A percentile compares a stretch with the other conserved stretches of the same genome.
phyloP scores from a whole-genome alignment of 2,797 vertebrate genomes.

The Chelmon rostratus region DNA sequence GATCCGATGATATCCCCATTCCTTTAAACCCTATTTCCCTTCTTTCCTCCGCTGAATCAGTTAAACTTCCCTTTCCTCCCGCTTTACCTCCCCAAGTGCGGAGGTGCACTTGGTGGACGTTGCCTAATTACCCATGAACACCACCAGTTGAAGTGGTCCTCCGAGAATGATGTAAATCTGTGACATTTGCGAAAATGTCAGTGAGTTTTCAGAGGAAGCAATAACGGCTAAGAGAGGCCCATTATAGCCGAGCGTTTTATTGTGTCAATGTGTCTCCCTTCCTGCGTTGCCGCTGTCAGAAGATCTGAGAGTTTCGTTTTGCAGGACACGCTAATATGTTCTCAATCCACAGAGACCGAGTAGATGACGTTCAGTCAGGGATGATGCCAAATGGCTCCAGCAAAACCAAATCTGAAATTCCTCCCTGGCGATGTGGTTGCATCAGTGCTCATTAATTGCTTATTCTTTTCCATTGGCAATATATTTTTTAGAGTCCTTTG shows the following conservation, averaged over 20 bases:
- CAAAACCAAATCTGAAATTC: conserved; percentile 33
- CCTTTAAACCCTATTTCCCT: conserved; percentile 14
- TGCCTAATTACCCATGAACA: conserved; percentile 73
- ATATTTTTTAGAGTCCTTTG: too few relatives aligned
- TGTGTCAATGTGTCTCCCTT: conserved; percentile 51
- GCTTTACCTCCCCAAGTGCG: conserved; percentile 13
- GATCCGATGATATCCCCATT: conserved; percentile 23
- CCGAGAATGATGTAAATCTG: conserved; percentile 73
- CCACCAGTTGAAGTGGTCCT: conserved; percentile 68
- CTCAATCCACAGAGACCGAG: conserved; percentile 45
- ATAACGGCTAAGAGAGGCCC: conserved; percentile 54
- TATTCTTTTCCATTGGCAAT: too few relatives aligned
- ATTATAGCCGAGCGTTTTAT: conserved; percentile 56
- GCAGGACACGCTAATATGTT: conserved; percentile 19
- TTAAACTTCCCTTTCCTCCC: conserved; percentile 11
- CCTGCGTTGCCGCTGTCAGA: conserved; percentile 22
- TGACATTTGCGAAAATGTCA: conserved; percentile 84
- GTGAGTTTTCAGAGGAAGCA: conserved; percentile 70
- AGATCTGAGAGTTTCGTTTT: conserved; percentile 70
- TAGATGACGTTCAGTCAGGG: conserved; percentile 49
- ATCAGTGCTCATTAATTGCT: conserved; percentile 18
- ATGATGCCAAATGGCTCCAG: conserved; percentile 42
- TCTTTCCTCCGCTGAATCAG: conserved; percentile 13
- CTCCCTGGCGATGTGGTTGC: conserved; percentile 26
- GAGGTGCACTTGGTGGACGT: conserved; percentile 38